A percentile compares a stretch with the other conserved stretches of the same genome.
Evolutionary conservation across 2,888 invertebrate genomes (phyloP).

Genomic region (Magallana nippona): DNA sequence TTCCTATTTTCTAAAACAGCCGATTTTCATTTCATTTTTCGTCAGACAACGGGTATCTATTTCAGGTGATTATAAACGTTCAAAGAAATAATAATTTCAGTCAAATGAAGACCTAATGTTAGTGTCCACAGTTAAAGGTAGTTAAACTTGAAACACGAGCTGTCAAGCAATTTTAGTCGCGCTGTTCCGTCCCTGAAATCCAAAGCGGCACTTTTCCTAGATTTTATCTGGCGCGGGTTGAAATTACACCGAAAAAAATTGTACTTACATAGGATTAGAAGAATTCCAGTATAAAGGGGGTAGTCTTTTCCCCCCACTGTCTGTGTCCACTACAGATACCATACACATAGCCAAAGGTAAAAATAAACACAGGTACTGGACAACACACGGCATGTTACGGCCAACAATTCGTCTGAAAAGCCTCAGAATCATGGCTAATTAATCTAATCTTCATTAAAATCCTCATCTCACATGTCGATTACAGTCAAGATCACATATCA

Average conservation of each 20-base stretch:
- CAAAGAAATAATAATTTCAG: constrained; percentile 8
- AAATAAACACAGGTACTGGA: constrained; percentile 48
- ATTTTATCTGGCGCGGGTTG: constrained; percentile 6
- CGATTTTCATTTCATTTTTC: no score
- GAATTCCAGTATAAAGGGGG: constrained; percentile 55
- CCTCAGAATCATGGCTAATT: constrained; percentile 26
- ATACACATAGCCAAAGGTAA: constrained; percentile 49
- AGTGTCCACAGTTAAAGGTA: background rate
- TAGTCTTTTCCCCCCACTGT: constrained; percentile 42
- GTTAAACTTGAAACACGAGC: constrained; percentile 23
- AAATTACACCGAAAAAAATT: constrained; percentile 1
- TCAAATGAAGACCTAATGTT: background rate
- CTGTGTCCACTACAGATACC: constrained; percentile 50
- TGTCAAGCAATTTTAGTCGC: constrained; percentile 15
- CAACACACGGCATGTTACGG: constrained; percentile 38
- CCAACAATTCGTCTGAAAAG: constrained; percentile 12
- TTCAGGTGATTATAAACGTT: no score
- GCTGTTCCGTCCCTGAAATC: background rate
- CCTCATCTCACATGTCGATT: constrained; percentile 8
- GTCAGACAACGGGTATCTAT: no score
- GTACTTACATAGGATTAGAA: constrained; percentile 53
- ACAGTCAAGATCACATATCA: background rate
- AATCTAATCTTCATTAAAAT: constrained; percentile 9
- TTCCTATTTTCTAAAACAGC: no score
- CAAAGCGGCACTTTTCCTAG: constrained; percentile 7